phyloP scores from a whole-genome alignment of 2,888 invertebrate species.

The Eupithecia tripunctaria region DNA sequence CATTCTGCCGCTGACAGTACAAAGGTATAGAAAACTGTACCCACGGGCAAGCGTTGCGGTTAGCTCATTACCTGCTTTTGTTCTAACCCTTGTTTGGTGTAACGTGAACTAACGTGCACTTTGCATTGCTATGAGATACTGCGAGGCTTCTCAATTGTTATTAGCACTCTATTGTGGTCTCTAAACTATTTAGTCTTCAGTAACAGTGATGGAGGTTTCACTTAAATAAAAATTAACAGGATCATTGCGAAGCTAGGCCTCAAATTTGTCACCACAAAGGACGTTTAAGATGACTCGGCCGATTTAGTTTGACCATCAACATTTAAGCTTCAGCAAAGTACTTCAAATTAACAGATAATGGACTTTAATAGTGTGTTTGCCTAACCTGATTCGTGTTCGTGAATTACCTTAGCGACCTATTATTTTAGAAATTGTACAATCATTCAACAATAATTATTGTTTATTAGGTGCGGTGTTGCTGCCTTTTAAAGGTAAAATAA shows the following conservation, averaged over 20 bases:
- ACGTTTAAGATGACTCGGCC: not conserved
- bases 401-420: no score
- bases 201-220: not conserved
- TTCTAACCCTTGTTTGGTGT: conserved; percentile 29
- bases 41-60: conserved; percentile 34
- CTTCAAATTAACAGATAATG: not conserved
- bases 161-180: not conserved
- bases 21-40: conserved; percentile 32
- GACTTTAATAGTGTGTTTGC: not conserved
- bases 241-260: not conserved
- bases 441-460: not conserved
- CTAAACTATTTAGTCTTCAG: not conserved
- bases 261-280: no score
- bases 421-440: no score
- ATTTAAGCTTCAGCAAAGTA: not conserved
- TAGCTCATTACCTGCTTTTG: conserved; percentile 46
- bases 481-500: not conserved
- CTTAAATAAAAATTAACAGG: no score
- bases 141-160: not conserved
- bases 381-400: not conserved
- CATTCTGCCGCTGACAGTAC: conserved; percentile 17
- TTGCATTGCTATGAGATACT: conserved; percentile 8
- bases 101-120: conserved; percentile 2
- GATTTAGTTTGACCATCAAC: not conserved
- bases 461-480: not conserved